Evolutionary conservation across 2,888 invertebrate genomes (phyloP).

Genomic region (Esperia sulphurella): DNA sequence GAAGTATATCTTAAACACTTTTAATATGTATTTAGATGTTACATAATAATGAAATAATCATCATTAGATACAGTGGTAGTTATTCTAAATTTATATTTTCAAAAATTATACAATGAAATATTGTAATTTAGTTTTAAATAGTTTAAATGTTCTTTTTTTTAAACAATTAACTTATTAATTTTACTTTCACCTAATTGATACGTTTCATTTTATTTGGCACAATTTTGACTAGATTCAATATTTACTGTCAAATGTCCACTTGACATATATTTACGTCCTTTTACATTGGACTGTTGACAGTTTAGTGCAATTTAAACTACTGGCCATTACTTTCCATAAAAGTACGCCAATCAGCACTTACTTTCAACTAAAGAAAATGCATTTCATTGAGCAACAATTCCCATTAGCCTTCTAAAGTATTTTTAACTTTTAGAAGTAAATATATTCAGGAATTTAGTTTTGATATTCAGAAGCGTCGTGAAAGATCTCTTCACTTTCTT

Average conservation of each 20-base stretch:
- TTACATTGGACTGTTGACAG: not conserved
- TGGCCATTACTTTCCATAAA: not conserved
- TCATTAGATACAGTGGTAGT: too few relatives aligned
- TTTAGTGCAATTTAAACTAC: not conserved
- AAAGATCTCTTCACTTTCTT: constrained; percentile 72
- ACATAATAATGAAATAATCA: too few relatives aligned
- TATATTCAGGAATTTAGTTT: constrained; percentile 69
- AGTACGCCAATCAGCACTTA: not conserved
- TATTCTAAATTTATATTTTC: too few relatives aligned
- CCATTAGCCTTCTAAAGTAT: constrained; percentile 18
- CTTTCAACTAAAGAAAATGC: constrained; percentile 48
- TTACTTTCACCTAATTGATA: not conserved
- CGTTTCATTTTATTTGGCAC: not conserved
- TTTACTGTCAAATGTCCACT: too few relatives aligned
- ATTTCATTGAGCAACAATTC: constrained; percentile 68
- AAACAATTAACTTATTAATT: too few relatives aligned
- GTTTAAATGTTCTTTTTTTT: too few relatives aligned
- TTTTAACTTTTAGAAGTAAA: constrained; percentile 65
- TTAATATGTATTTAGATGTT: too few relatives aligned
- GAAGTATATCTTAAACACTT: too few relatives aligned
- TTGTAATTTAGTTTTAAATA: too few relatives aligned
- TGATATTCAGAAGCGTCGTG: constrained; percentile 66
- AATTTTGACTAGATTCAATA: not conserved
- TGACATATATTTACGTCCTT: not conserved
- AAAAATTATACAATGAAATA: too few relatives aligned